Base-by-base conservation (phyloP, 2,888 invertebrate genomes). In the Miltochrista miniata region DNA sequence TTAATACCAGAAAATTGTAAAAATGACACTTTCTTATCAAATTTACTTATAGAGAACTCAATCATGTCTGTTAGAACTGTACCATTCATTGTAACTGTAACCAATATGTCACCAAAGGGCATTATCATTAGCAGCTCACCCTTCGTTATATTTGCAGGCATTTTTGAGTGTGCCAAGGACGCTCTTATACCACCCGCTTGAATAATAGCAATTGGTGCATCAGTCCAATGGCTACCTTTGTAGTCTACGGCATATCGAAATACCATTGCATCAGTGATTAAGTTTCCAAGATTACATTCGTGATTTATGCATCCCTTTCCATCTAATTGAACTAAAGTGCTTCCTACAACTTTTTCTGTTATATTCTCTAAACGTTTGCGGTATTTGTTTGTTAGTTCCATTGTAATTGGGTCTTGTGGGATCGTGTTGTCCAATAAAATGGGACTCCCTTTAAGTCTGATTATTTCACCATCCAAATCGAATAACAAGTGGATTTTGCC, bases 211-310 rank as follows among this genome's bases (percentile, higher is more conserved):
- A 98, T 95, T 0, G 97, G 93, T 0, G 95, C 94, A 70, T 95
- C 95, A 0, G 96, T 96, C 97, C 97, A 97, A 49, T 93, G 91
- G 43, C 90, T 74, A 1, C 90, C 82, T 31, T 68, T 76, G 51
- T 92, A 92, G 45, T 89, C 79, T 36, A 70, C 68, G 0, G 87
- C 90, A 59, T 94, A 93, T 41, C 93, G 92, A 68, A 93, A 93
- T 4, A 96, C 88, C 85, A 96, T 93, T 0, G 97, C 94, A 74
- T 98, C 98, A 0, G 96, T 90, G 40, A 97, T 92, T 11, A 97
- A 78, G 83, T 97, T 97, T 9, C 97, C 98, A 54, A 98, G 85
- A 79, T 97, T 98, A 76, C 98, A 98, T 81, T 98, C 98, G 14
- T 72, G 58, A 9, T 83, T 70, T 45, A 95, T 90, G 70, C 98